phyloP scores from a whole-genome alignment of 2,113 vertebrate species.

The Varanus salvator region DNA sequence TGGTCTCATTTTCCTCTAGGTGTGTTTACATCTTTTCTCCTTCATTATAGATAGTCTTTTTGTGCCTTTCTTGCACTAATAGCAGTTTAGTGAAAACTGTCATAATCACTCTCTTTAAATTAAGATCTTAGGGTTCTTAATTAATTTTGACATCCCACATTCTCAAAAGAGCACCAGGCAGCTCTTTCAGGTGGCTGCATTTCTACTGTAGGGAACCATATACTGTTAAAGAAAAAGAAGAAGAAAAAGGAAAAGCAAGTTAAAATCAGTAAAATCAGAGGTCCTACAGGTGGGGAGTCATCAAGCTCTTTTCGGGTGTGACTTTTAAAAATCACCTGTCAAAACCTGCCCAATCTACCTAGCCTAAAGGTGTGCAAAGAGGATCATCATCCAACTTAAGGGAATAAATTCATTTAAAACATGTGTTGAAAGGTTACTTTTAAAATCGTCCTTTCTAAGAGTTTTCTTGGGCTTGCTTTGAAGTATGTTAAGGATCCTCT shows the following conservation, averaged over 20 bases:
- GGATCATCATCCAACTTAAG: too few species aligned
- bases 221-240: neutral
- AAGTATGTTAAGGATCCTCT: neutral
- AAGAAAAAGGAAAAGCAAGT: slow-evolving; percentile 23
- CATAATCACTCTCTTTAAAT: slow-evolving; percentile 30
- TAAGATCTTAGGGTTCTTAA: slow-evolving; percentile 22
- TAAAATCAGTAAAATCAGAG: neutral
- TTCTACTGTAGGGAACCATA: slow-evolving; percentile 10
- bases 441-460: neutral
- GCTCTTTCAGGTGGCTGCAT: neutral
- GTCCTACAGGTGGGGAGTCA: neutral
- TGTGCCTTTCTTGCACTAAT: neutral
- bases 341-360: neutral
- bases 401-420: too few species aligned
- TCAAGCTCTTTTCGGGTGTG: neutral
- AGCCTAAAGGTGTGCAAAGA: neutral
- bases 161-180: slow-evolving; percentile 14
- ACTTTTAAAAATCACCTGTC: neutral
- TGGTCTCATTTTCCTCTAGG: neutral
- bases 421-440: neutral
- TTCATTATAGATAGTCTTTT: neutral
- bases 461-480: neutral
- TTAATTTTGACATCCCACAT: slow-evolving; percentile 29
- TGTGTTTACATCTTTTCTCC: slow-evolving; percentile 11
- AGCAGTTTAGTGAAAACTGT: slow-evolving; percentile 53